Base-by-base conservation (phyloP, 2,888 invertebrate species). In the Meiosimyza platycephala region DNA sequence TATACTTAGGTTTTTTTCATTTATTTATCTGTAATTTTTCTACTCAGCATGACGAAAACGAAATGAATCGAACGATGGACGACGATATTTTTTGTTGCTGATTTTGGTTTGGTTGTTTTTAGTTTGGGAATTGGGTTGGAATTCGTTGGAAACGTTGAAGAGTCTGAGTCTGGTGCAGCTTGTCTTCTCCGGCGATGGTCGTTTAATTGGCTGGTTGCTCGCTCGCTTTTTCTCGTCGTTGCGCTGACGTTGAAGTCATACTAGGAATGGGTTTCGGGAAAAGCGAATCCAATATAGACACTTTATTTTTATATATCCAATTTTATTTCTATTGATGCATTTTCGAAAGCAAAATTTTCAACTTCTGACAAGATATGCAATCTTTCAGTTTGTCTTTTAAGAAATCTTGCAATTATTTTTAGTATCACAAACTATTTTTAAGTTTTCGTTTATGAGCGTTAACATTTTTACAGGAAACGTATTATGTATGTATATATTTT, bases 281-380 rank as follows among this genome's bases (percentile, higher is more conserved):
- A 47, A 70, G 13, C 40, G 40, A 70, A 63, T 54, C 70, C 70
- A 62, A 63, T 70, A 70, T 70, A 70, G 60, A 69, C 52, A 70
- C 63, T 52, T 68, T 59, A 54, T 70, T 70, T 40, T 54, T 63
- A 70, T 63, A 62, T 70, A 63, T 70, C 63, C 62, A 54, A 22
- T n/a, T 68, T 68, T 40, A 40, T 40, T 40, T 9, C 40, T 40
- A 9, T 6, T 40, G 40, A 40, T 40, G 40, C 40, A 40, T 40
- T 40, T 40, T 9, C 4, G 9, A 40, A 40, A 40, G 9, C 4
- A 40, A 40, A 40, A 7, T 40, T 40, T 40, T 40, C 40, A 40
- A 40, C 40, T 40, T 40, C 40, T 40, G 40, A 40, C 40, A 40
- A 40, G 40, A 40, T 7, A 40, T 40, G 40, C 40, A 40, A 40